Evolutionary conservation across 2,797 vertebrate genomes (phyloP).

Genomic region (Ctenopoma multispine): DNA sequence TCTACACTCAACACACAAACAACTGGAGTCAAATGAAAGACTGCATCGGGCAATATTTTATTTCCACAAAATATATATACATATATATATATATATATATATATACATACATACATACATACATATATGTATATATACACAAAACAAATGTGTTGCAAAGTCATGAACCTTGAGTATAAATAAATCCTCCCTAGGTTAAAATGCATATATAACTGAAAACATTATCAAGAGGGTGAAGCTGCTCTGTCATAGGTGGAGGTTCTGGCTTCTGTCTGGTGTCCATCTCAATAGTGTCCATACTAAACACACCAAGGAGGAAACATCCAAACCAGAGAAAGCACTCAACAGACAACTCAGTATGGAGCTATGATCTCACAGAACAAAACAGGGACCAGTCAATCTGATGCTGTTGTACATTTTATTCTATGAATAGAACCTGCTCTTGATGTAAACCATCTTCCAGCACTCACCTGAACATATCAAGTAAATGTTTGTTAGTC

Average conservation of each 20-base stretch:
- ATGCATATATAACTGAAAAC: slow-evolving; percentile 18
- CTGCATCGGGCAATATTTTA: slow-evolving; percentile 50
- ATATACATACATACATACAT: too few relatives aligned
- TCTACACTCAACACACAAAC: background rate
- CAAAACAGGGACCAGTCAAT: background rate
- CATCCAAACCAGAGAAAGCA: slow-evolving; percentile 15
- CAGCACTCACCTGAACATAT: background rate
- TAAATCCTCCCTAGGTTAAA: slow-evolving; percentile 43
- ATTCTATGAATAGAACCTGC: background rate
- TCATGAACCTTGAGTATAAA: slow-evolving; percentile 55
- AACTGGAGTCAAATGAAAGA: background rate
- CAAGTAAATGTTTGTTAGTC: background rate
- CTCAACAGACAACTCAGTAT: background rate
- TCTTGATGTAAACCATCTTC: background rate
- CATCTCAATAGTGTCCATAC: background rate
- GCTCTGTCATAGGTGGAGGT: slow-evolving; percentile 15
- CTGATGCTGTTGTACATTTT: background rate
- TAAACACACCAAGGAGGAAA: background rate
- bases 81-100: too few relatives aligned
- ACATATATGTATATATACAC: slow-evolving; percentile 72
- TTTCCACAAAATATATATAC: slow-evolving; percentile 70
- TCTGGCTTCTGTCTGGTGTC: background rate
- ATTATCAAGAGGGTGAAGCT: slow-evolving; percentile 20
- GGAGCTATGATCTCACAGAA: background rate
- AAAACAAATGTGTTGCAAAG: slow-evolving; percentile 65